A percentile compares a stretch with the other conserved stretches of the same genome.
Conservation (phyloP, 2,797 vertebrate species). For the Typhlichthys eigenmanni region DNA sequence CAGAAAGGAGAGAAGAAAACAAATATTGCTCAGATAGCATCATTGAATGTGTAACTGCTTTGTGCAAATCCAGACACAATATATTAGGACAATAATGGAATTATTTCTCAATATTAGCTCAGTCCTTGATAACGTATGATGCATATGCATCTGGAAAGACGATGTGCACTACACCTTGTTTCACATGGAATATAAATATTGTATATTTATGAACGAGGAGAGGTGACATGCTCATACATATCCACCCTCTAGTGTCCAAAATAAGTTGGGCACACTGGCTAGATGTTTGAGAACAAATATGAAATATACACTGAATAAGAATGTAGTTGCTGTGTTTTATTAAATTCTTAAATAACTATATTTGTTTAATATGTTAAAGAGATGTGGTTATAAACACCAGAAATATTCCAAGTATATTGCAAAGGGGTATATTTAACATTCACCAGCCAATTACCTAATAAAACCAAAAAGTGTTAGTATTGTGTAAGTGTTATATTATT, state of each 20-base stretch:
- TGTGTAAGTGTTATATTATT: no score
- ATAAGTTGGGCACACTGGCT: background rate
- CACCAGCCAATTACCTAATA: no score
- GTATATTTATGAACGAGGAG: constrained; percentile 1
- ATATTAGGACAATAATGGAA: no score
- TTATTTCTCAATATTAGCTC: background rate
- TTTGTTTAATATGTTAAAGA: no score
- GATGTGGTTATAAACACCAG: no score
- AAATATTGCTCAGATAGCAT: no score
- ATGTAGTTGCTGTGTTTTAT: background rate
- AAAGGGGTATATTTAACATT: no score
- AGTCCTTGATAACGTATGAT: constrained; percentile 9
- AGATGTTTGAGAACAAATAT: background rate
- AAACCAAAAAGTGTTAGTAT: background rate
- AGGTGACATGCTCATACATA: constrained; percentile 16
- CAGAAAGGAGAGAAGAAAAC: constrained; percentile 22
- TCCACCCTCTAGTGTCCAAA: constrained; percentile 68
- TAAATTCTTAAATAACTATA: background rate
- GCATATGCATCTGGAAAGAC: constrained; percentile 4
- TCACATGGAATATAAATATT: background rate
- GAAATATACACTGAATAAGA: no score
- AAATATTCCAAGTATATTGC: no score
- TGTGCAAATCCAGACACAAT: no score
- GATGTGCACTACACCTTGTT: background rate
- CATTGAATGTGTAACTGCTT: no score